These are phyloP conservation scores for Onychomys arenicola DNA, from an alignment of 2,797 vertebrate species.

Conservation along the genomic window DNA sequence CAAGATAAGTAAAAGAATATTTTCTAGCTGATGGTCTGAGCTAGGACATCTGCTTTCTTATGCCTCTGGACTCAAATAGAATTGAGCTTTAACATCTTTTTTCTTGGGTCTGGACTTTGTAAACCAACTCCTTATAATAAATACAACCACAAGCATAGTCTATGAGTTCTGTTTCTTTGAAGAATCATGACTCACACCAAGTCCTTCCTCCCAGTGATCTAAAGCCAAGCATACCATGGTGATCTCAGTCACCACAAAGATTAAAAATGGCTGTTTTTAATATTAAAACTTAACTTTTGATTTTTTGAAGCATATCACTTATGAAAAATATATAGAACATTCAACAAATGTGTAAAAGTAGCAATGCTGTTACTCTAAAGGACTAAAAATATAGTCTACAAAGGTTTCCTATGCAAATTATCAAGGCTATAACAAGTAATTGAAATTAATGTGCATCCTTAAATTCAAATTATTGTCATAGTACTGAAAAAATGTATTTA, in stretches of 20 bases:
- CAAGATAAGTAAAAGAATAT: not conserved
- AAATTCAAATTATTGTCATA: constrained; percentile 47
- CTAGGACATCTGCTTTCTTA: not conserved
- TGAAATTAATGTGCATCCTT: constrained; percentile 54
- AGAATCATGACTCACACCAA: not conserved
- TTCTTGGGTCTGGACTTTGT: not conserved
- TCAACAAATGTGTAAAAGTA: constrained; percentile 21
- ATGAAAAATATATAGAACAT: constrained; percentile 37
- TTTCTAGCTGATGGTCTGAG: not conserved
- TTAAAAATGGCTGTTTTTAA: constrained; percentile 32
- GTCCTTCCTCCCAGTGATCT: not conserved
- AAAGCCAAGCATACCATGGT: constrained; percentile 26
- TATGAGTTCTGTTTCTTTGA: not conserved
- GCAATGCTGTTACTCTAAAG: constrained; percentile 25
- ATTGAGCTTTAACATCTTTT: not conserved
- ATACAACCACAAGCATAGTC: not conserved
- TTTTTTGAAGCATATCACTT: not conserved
- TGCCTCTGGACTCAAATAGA: not conserved
- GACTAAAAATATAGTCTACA: not conserved
- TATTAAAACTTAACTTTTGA: not conserved
- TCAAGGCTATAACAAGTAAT: constrained; percentile 49
- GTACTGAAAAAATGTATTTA: constrained; percentile 33
- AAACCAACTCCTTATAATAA: not conserved
- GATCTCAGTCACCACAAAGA: not conserved
- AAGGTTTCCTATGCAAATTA: not conserved